Base-by-base conservation (phyloP, 2,113 vertebrate species). In the Heterotis niloticus region DNA sequence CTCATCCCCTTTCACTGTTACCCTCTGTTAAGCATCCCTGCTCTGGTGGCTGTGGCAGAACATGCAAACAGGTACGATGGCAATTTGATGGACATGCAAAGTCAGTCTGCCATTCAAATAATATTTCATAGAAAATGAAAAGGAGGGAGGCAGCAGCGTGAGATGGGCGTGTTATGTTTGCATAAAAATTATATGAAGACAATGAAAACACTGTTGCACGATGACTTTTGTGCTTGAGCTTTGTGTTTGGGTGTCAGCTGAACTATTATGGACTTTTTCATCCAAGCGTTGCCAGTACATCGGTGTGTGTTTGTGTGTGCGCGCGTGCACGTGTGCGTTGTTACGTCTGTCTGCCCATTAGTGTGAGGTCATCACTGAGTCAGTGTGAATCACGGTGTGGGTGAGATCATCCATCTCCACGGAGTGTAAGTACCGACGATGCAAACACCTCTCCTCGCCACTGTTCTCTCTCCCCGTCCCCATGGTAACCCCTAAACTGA, bases 401-500 rank as follows among this genome's bases (percentile, higher is more conserved):
- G 29, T 64, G 23, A 62, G 59, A 1, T 34, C 24, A 52, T 28
- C 24, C 34, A 54, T 73, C n/a, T 28, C 64, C 64, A 66, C 10
- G 51, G 29, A 34, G 57, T 77, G 60, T 56, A n/a, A 26, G 62
- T 51, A 18, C 34, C 18, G 17, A 28, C 72, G 74, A 67, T 65
- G 68, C 51, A 64, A 75, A 23, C 57, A 57, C 18, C 70, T 66
- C 71, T 77, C 71, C 44, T 65, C 67, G 72, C 77, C 74, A 66
- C 34, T 73, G 79, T 79, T 76, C 76, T 71, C 44, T 60, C 80
- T 29, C 75, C 64, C 80, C 59, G 77, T 87, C 77, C 54, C 84
- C 81, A 85, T 85, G 69, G 81, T 71, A 85, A 87, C 85, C 74
- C 64, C 52, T 73, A 84, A 83, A 84, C 83, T 75, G 78, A 79